phyloP scores from a whole-genome alignment of 2,888 invertebrate genomes.

The Lepidocyrtinus sp. region DNA sequence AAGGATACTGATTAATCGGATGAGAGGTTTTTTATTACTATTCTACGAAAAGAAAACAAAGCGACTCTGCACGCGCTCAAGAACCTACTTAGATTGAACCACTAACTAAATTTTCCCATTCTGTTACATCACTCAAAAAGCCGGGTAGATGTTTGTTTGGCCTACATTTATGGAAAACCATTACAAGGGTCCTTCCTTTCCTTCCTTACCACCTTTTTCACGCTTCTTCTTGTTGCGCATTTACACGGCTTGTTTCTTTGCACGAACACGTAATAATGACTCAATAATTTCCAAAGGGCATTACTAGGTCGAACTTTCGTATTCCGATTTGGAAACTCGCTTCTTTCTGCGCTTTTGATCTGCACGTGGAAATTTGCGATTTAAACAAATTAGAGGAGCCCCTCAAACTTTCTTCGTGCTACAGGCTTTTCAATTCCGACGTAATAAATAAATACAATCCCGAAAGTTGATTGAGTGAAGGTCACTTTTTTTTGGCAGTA shows the following conservation, averaged over 20 bases:
- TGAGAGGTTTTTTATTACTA: background rate
- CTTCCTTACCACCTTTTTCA: background rate
- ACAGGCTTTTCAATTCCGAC: background rate
- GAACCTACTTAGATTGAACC: constrained; percentile 3
- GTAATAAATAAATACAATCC: background rate
- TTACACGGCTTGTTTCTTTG: background rate
- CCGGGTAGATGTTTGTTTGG: background rate
- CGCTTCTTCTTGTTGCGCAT: background rate
- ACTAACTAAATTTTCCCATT: too few species aligned
- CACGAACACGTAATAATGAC: too few species aligned
- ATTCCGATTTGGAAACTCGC: background rate
- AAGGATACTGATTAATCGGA: background rate
- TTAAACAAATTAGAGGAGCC: background rate
- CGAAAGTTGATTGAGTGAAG: background rate
- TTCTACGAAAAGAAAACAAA: constrained; percentile 15
- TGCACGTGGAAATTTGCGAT: background rate
- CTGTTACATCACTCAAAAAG: too few species aligned
- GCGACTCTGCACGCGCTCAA: background rate
- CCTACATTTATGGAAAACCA: background rate
- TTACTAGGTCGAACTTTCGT: background rate
- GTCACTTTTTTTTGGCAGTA: background rate
- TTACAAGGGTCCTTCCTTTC: background rate
- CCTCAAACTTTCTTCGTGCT: background rate
- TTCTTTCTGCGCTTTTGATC: background rate
- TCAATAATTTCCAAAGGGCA: background rate